Evolutionary conservation across 2,888 invertebrate genomes (phyloP), one percentile per base, ranked within the genome.

Genomic region (Unio pictorum): DNA sequence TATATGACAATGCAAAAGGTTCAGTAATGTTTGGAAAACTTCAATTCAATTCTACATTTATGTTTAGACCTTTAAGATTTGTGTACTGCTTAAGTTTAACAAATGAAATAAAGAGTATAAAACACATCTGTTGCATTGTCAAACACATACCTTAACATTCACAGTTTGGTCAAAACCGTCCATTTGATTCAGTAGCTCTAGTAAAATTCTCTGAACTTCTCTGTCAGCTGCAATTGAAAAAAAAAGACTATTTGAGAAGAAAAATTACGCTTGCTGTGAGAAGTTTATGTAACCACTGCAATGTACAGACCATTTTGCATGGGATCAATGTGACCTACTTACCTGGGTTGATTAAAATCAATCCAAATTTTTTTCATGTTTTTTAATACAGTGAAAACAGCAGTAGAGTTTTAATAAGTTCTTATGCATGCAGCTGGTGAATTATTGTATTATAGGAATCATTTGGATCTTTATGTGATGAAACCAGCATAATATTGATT

Each of bases 161-260:
- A 99, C 98, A 1, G 98, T 98, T 91, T 99, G 99, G 91, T 99
- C 99, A 90, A 99, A 99, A 66, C 99, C 99, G 91, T 99, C 99
- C 99, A 99, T 99, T 91, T 99, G 99, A 92, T 99, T 99, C 11
- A 99, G 92, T 69, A 99, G 92, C 89, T 99, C 99, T 28, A 99
- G 92, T 54, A 99, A 91, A 90, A 99, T 99, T 91, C 99, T 94
- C 90, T 99, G 99, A 0, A 99, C 99, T 91, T 99, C 98, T 84
- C 98, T 93, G 92, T 99, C 98, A 66, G 98, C 98, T 91, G 79
- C 34, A 81, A 79, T 70, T 66, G 69, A 61, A 67, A 65, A 63
- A 63, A 59, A 8, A n/a, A 30, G 55, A 45, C n/a, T 57, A 58
- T 11, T 34, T 28, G n/a, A 65, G n/a, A 20, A 57, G n/a, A 57